Base-by-base conservation (phyloP, 2,888 invertebrate species). In the Nemotelus pantherinus region DNA sequence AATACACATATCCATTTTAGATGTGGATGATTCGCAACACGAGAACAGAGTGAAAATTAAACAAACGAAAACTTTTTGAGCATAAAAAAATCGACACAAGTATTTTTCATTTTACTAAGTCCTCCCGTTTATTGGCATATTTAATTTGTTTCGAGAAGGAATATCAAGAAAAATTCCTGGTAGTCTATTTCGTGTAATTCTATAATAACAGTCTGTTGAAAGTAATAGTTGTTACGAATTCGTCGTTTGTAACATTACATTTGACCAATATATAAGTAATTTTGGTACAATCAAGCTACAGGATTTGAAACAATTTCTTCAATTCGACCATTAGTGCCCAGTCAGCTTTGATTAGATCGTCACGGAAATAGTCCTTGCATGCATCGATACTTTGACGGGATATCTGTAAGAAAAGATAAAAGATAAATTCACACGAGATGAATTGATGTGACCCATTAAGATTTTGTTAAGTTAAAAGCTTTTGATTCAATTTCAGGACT, bases 311-410 rank as follows among this genome's bases (percentile, higher is more conserved):
- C 83, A 94, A 89, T 88, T 98, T 99, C 89, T 99, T 99, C 85
- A 99, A 89, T 89, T 99, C 98, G 78, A 99, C 95, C 94, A 99
- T 97, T 80, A 99, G 89, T 86, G 96, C 95, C 99, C 99, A 99
- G 87, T 99, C 99, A 81, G 94, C 92, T 89, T 98, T 99, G 85
- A 94, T 89, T 83, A 99, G 91, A 87, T 99, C 99, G 83, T 98
- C 98, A 80, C 99, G 92, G 92, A 99, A 99, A 89, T 98, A 97
- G 83, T 98, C 95, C 89, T 99, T 99, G 89, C 99, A 98, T 6
- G 97, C 98, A 88, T 99, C 99, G 85, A 99, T 99, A 81, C 98
- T 98, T 85, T 98, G 96, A 77, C 99, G 93, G 74, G 95, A 95
- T 84, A 99, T 98, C 97, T 98, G 92, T 39, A 78, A 77, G 48